Evolutionary conservation across 2,888 invertebrate species (phyloP), one percentile per base, ranked within the genome.

Genomic region (Drosophila algonquin): DNA sequence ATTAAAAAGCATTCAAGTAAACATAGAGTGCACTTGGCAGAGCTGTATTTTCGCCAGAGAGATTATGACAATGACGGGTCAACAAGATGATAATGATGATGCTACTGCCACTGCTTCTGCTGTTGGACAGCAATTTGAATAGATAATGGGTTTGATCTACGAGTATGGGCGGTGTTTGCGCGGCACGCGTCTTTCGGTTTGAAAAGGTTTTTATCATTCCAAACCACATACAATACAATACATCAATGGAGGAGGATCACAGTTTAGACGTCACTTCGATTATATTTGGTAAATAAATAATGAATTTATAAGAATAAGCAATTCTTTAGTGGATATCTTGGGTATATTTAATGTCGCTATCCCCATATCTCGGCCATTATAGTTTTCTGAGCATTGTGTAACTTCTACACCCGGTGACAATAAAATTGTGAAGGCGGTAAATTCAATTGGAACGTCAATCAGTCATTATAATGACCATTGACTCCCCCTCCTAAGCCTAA

Each of bases 11-110:
- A 65, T 48, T 24, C 64, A 57, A 58, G 70, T 62, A 67, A 74
- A 71, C 68, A 73, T 75, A 44, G 72, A 77, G 53, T 81, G 77
- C 86, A 75, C 69, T 68, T 53, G 61, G 21, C 18, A 1, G 18
- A 1, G 32, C 51, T 59, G 71, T 86, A 55, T 63, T 40, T 40
- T 40, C 40, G 40, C 40, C 7, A n/a, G 40, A 6, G n/a, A 40
- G 40, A 40, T 40, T 40, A 40, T 40, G 40, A 40, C 40, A 40
- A 78, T 60, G 80, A 60, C 57, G 47, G 73, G 55, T 63, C 57
- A 72, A 63, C 73, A 46, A 46, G 73, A 73, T 58, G 64, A 72
- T 72, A 35, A 69, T 68, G 68, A 68, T 59, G 55, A 63, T 57
- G 53, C 73, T 57, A 27, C 21, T 21, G 45, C 56, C 27, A 24